phyloP scores from a whole-genome alignment of 2,888 invertebrate genomes.

The Drosophila paucipuncta region DNA sequence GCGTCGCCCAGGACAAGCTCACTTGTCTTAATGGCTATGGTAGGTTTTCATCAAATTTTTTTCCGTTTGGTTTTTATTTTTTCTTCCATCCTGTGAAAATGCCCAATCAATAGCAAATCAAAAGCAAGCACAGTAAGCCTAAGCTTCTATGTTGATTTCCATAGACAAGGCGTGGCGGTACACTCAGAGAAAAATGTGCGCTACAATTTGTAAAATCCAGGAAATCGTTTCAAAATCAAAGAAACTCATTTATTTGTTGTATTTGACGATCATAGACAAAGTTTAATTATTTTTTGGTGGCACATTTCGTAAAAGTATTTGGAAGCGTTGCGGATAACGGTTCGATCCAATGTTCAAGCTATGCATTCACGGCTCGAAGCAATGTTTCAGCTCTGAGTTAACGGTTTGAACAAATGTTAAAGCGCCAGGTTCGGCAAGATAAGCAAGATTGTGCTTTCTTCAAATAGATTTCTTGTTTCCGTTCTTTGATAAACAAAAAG shows the following conservation, averaged over 20 bases:
- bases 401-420: background rate
- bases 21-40: constrained; percentile 85
- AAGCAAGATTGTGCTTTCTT: no score
- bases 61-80: background rate
- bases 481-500: background rate
- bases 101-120: constrained; percentile 76
- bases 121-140: constrained; percentile 35
- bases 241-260: background rate
- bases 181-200: background rate
- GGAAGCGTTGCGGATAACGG: background rate
- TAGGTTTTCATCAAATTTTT: constrained; percentile 68
- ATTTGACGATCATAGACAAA: background rate
- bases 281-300: background rate
- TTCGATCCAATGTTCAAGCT: background rate
- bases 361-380: background rate
- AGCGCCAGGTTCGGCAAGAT: background rate
- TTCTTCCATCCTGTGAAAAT: constrained; percentile 70
- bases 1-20: constrained; percentile 87
- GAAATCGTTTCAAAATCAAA: background rate
- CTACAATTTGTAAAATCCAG: background rate
- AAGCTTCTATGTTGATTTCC: constrained; percentile 58
- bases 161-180: constrained; percentile 66
- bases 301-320: background rate
- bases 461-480: background rate
- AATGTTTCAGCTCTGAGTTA: background rate